Evolutionary conservation across 1,140 invertebrate genomes (phyloP).

Genomic region (Eciton burchellii): DNA sequence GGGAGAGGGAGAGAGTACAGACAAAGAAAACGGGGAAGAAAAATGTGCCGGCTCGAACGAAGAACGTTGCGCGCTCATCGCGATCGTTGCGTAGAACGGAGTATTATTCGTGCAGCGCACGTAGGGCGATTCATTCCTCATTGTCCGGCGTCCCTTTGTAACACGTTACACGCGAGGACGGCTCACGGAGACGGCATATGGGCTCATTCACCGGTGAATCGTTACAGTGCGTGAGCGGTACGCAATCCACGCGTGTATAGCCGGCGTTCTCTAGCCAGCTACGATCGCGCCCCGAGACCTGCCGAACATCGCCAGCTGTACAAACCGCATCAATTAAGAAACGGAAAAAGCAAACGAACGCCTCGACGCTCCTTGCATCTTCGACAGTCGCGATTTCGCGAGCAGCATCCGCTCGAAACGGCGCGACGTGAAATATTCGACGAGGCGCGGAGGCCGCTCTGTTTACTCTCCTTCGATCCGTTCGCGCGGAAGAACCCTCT

Average conservation of each 20-base stretch:
- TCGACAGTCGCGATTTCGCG: not conserved
- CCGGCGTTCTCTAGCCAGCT: not conserved
- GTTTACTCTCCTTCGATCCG: slow-evolving; percentile 35
- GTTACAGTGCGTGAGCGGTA: slow-evolving; percentile 19
- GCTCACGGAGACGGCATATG: slow-evolving; percentile 47
- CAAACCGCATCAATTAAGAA: slow-evolving; percentile 17
- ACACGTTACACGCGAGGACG: slow-evolving; percentile 57
- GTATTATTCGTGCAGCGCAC: slow-evolving; percentile 64
- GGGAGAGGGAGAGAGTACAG: not conserved
- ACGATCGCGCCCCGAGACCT: not conserved
- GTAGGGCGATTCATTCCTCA: slow-evolving; percentile 70
- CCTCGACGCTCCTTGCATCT: not conserved
- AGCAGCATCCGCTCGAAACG: not conserved
- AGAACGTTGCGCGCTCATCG: slow-evolving; percentile 30
- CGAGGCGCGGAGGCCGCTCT: not conserved
- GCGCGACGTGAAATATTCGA: slow-evolving; percentile 1
- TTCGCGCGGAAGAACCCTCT: not conserved
- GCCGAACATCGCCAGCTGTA: not conserved
- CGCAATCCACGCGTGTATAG: slow-evolving; percentile 6
- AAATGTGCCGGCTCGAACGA: slow-evolving; percentile 33
- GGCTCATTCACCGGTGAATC: slow-evolving; percentile 58
- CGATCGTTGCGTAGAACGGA: slow-evolving; percentile 60
- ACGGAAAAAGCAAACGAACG: not conserved
- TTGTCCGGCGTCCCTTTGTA: slow-evolving; percentile 69
- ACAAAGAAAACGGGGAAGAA: slow-evolving; percentile 51